Base-by-base conservation (phyloP, 2,113 vertebrate species). In the Pionites leucogaster region DNA sequence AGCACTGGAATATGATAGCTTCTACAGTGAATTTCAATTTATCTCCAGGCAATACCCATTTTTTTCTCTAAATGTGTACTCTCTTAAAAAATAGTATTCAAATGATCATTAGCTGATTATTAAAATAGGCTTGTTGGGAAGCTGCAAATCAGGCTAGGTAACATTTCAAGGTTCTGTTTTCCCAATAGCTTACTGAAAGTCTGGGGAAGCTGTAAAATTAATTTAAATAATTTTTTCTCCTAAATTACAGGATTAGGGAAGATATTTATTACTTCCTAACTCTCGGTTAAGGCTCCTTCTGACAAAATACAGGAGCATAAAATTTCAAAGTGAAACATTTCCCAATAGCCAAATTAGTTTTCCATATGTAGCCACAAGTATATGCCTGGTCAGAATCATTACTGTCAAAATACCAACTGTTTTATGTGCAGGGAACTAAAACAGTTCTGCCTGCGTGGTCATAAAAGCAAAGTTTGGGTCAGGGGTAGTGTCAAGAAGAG, bases 251-350 rank as follows among this genome's bases (percentile, higher is more conserved):
- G 88, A 90, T 91, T 74, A 90, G 35, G 68, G 23, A 47, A 79
- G 77, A 71, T 89, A 96, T 71, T 94, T 95, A 93, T 91, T 93
- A 75, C 72, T 87, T 92, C 75, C 79, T 89, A 94, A 86, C 52
- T 68, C 49, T 65, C 64, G 86, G 60, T 85, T 85, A 69, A 91
- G 14, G 27, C 25, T 52, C 15, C 41, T 63, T 70, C 86, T 86
- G 57, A 41, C 70, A 91, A 96, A 96, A 92, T 77, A 95, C 19
- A 72, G 23, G 75, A 57, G 41, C 28, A 85, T 44, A 91, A 75
- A 67, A 55, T 90, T 92, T 82, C 78, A 83, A 83, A 81, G 79
- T 80, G 64, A 94, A 76, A 93, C 23, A 87, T 60, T 81, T 97
- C 53, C 75, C 77, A 94, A 31, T 80, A 55, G 50, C 37, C 60